Evolutionary conservation across 1,140 invertebrate genomes (phyloP), one percentile per base, ranked within the genome.

Genomic region (Trichonephila inaurata): DNA sequence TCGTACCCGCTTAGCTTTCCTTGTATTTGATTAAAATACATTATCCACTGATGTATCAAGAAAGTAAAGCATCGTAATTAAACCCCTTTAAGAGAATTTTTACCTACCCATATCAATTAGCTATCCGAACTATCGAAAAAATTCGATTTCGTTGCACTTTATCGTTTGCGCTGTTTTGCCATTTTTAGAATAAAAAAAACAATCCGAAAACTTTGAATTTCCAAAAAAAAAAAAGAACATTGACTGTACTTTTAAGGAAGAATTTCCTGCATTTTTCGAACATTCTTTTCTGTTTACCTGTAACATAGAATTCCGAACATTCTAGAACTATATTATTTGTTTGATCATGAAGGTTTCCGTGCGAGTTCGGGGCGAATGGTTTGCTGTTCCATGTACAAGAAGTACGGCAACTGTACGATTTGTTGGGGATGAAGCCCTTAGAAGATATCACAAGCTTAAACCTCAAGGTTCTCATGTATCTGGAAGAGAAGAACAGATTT

Each of bases 361-460:
- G 51, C 95, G 96, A 91, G 96, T 97, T 82, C 95, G 97, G 21
- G 97, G 96, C 3, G 97, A 97, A 95, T 97, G 97, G 97, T 96
- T 97, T 81, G 97, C 97, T 89, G 96, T 97, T 12, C 97, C 97
- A 7, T 97, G 97, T 95, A 96, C 96, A 92, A 96, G 96, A 95
- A 96, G 96, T 96, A 94, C 95, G 95, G 94, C 86, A 33, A 96
- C 95, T 3, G 95, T 97, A 1, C 94, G 95, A 24, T 97, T 97
- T 96, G 95, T 97, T 61, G 96, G 96, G 0, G 96, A 97, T 61
- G 97, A 97, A 95, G 95, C 96, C 0, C 94, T 97, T n/a, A 95
- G 96, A 91, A 94, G 97, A 58, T 97, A 96, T 95, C 95, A 96
- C 24, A 96, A 96, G 89, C 94, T 96, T n/a, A 95, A 96, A 94